phyloP scores from a whole-genome alignment of 2,888 invertebrate species.

The Caenorhabditis sulstoni region DNA sequence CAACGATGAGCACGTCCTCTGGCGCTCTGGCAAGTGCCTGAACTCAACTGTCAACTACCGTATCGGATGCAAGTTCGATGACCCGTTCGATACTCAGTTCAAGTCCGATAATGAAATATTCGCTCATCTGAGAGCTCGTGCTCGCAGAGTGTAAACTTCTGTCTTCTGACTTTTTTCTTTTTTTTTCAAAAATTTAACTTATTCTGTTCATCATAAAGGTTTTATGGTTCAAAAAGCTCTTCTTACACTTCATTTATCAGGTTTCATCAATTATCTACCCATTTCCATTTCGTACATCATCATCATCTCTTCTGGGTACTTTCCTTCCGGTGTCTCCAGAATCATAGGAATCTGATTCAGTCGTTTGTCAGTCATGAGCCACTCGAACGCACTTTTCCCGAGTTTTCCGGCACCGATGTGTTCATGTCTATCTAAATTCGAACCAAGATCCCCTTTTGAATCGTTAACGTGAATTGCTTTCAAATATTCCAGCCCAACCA shows the following conservation, averaged over 20 bases:
- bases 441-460: constrained; percentile 82
- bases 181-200: constrained; percentile 15
- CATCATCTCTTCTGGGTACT: constrained; percentile 71
- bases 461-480: constrained; percentile 83
- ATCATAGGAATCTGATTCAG: constrained; percentile 82
- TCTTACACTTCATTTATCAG: no score
- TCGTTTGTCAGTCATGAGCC: constrained; percentile 81
- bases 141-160: constrained; percentile 52
- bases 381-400: constrained; percentile 81
- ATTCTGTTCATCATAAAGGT: background rate
- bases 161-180: background rate
- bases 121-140: constrained; percentile 70
- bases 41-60: constrained; percentile 78
- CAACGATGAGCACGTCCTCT: constrained; percentile 71
- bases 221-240: no score
- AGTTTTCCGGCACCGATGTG: constrained; percentile 82
- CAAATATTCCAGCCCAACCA: constrained; percentile 82
- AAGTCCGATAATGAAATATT: constrained; percentile 78
- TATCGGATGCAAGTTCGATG: constrained; percentile 80
- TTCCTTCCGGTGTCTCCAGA: constrained; percentile 81
- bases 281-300: constrained; percentile 67
- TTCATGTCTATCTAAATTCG: constrained; percentile 82
- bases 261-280: no score
- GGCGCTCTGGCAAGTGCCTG: constrained; percentile 78
- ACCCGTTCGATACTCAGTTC: constrained; percentile 78